Evolutionary conservation across 2,797 vertebrate genomes (phyloP).

Genomic region (Microtus agrestis): DNA sequence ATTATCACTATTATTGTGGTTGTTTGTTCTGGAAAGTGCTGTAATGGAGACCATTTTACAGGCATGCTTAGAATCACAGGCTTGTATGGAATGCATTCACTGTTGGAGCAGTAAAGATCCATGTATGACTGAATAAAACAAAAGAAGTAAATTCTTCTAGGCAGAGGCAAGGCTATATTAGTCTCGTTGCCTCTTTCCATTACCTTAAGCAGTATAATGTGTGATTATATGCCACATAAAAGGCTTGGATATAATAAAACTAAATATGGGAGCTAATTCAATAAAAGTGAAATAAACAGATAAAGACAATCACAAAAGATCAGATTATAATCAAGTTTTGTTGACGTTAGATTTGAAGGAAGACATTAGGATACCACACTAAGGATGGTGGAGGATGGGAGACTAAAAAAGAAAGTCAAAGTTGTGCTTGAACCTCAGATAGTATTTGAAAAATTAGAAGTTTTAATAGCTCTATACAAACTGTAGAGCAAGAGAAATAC

Average conservation of each 20-base stretch:
- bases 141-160: constrained; percentile 57
- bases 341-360: constrained; percentile 60
- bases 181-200: constrained; percentile 25
- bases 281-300: constrained; percentile 63
- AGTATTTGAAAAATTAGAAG: constrained; percentile 17
- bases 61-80: background rate
- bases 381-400: background rate
- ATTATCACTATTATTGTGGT: background rate
- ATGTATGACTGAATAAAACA: constrained; percentile 62
- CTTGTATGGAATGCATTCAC: background rate
- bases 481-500: background rate
- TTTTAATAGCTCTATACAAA: background rate
- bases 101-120: background rate
- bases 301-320: constrained; percentile 29
- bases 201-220: background rate
- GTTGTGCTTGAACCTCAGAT: constrained; percentile 15
- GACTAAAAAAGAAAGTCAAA: background rate
- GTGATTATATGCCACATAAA: constrained; percentile 61
- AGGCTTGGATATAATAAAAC: constrained; percentile 61
- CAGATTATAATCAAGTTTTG: constrained; percentile 42
- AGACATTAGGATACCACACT: constrained; percentile 42
- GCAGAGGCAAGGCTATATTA: background rate
- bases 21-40: background rate
- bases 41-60: background rate
- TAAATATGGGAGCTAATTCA: constrained; percentile 48